Conservation (phyloP, 2,888 invertebrate genomes). For the Cephus nigrinus region DNA sequence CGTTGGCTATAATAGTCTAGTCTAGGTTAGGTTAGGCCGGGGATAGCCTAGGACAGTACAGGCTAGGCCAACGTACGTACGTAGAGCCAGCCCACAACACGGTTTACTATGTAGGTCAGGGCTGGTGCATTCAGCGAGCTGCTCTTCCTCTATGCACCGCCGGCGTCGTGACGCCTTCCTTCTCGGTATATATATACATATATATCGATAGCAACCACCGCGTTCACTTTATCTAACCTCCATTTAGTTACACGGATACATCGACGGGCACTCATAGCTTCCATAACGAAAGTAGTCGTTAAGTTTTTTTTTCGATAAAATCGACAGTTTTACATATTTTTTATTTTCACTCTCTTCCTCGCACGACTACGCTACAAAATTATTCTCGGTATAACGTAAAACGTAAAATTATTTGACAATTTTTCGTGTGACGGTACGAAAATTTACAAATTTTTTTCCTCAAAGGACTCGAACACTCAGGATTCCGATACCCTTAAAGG, state of each 20-base stretch:
- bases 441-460: too few species aligned
- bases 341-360: slow-evolving; percentile 9
- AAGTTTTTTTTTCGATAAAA: too few species aligned
- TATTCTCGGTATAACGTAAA: slow-evolving; percentile 6
- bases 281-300: too few species aligned
- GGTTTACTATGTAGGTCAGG: slow-evolving; percentile 66
- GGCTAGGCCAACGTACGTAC: too few species aligned
- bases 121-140: slow-evolving; percentile 64
- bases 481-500: too few species aligned
- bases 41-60: slow-evolving; percentile 40
- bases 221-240: slow-evolving; percentile 22
- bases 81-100: slow-evolving; percentile 52
- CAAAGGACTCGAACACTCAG: too few species aligned
- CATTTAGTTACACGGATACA: slow-evolving; percentile 33
- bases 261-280: background rate
- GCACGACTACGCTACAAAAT: background rate
- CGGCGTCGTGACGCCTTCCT: slow-evolving; percentile 14
- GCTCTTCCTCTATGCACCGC: slow-evolving; percentile 60
- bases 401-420: too few species aligned
- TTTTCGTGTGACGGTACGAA: slow-evolving; percentile 4
- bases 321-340: background rate
- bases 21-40: slow-evolving; percentile 46
- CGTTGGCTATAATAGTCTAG: slow-evolving; percentile 43
- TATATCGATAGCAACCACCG: background rate
- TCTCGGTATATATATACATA: background rate